phyloP scores from a whole-genome alignment of 2,113 vertebrate genomes.

The Takifugu flavidus region DNA sequence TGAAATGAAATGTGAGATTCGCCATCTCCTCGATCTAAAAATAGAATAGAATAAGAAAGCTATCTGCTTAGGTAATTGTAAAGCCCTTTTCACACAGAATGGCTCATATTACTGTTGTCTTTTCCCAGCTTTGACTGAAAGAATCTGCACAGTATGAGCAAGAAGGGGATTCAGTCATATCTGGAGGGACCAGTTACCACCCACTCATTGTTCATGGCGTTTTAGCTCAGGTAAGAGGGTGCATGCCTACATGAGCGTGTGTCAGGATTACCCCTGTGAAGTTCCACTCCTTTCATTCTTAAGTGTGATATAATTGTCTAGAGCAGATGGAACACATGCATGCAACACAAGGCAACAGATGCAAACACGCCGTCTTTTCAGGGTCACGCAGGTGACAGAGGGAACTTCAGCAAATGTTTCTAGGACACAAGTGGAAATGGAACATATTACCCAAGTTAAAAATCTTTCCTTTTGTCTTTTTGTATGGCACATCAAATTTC shows the following conservation, averaged over 20 bases:
- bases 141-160: conserved; percentile 13
- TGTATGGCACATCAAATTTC: not conserved
- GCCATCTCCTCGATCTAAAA: conserved; percentile 61
- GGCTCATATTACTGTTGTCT: conserved; percentile 49
- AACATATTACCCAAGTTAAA: conserved; percentile 45
- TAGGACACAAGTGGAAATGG: conserved; percentile 53
- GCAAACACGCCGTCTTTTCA: conserved; percentile 34
- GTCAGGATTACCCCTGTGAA: conserved; percentile 55
- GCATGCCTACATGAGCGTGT: conserved; percentile 3
- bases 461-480: conserved; percentile 3
- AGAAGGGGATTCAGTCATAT: conserved; percentile 5
- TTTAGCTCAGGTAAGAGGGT: conserved; percentile 5
- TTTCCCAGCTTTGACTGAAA: too few species aligned
- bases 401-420: conserved; percentile 64
- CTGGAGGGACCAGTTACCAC: conserved; percentile 7
- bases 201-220: conserved; percentile 13
- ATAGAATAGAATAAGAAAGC: conserved; percentile 53
- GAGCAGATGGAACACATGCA: conserved; percentile 26
- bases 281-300: conserved; percentile 71
- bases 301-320: conserved; percentile 63
- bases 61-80: conserved; percentile 55
- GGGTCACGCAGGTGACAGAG: conserved; percentile 64
- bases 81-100: conserved; percentile 51
- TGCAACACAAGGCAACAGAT: conserved; percentile 17
- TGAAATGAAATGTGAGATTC: conserved; percentile 60